These are phyloP conservation scores for Pseudococcus longispinus DNA, from an alignment of 2,888 invertebrate genomes.

Conservation along the genomic window DNA sequence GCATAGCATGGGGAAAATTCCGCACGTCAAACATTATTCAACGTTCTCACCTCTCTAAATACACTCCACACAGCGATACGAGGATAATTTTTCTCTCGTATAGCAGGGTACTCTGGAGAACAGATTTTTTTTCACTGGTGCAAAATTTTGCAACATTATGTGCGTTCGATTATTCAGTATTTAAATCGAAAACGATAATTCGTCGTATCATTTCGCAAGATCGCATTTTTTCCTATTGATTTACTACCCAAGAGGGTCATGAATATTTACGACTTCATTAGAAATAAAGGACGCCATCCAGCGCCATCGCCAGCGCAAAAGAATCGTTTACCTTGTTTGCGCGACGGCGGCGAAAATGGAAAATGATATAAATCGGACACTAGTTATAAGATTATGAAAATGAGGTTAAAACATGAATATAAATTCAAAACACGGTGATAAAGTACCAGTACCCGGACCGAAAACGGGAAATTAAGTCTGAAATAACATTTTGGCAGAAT, in stretches of 20 bases:
- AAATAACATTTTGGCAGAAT: slow-evolving; percentile 28
- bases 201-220: background rate
- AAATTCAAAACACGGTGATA: slow-evolving; percentile 31
- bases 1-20: background rate
- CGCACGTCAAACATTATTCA: slow-evolving; percentile 18
- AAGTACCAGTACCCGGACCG: slow-evolving; percentile 24
- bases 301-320: background rate
- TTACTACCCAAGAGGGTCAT: slow-evolving; percentile 26
- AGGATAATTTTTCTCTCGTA: background rate
- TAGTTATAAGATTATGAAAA: slow-evolving; percentile 31
- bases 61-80: background rate
- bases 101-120: background rate
- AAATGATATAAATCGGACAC: slow-evolving; percentile 34
- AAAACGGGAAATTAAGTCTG: slow-evolving; percentile 34
- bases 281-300: background rate
- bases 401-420: slow-evolving; percentile 34
- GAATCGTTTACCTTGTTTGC: slow-evolving; percentile 28
- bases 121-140: background rate
- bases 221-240: slow-evolving; percentile 22
- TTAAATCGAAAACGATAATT: slow-evolving; percentile 28
- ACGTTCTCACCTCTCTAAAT: background rate
- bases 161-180: background rate
- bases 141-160: background rate
- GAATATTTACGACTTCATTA: slow-evolving; percentile 34
- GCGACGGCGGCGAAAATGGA: background rate